Conservation (phyloP, 92 coral and sea anemone genomes). For the Actinostola sp. region DNA sequence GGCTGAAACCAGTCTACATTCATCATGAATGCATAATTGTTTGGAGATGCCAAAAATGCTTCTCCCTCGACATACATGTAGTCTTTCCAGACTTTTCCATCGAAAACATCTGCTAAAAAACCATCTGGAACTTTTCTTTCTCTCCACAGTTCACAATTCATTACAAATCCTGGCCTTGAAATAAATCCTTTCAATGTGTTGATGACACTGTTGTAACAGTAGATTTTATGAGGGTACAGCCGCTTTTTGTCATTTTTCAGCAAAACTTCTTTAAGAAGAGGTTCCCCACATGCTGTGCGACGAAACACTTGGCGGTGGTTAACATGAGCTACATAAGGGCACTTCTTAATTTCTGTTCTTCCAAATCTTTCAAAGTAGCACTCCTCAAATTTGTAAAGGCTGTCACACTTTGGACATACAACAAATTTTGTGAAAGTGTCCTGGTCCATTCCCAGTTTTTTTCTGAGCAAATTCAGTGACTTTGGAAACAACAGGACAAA, state of each 20-base stretch:
- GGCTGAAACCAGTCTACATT: slow-evolving; percentile 12
- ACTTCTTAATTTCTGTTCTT: slow-evolving; percentile 35
- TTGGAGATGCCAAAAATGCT: slow-evolving; percentile 45
- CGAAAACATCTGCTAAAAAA: slow-evolving; percentile 62
- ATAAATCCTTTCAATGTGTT: slow-evolving; percentile 34
- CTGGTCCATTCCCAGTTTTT: too few relatives aligned
- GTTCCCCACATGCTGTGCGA: slow-evolving; percentile 54
- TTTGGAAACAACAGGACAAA: too few relatives aligned
- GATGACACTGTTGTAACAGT: slow-evolving; percentile 63
- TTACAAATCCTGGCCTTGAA: slow-evolving; percentile 35
- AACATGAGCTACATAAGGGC: slow-evolving; percentile 44
- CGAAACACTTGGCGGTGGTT: slow-evolving; percentile 63
- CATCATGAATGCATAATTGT: slow-evolving; percentile 60
- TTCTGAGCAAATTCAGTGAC: too few relatives aligned
- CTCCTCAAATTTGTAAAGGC: slow-evolving; percentile 65
- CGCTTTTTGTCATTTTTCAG: slow-evolving; percentile 51
- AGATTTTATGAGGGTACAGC: slow-evolving; percentile 59
- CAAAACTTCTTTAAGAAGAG: slow-evolving; percentile 49
- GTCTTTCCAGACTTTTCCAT: slow-evolving; percentile 69
- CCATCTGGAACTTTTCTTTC: slow-evolving; percentile 35
- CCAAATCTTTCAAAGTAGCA: slow-evolving; percentile 36
- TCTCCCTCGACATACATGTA: slow-evolving; percentile 38
- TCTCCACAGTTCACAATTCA: slow-evolving; percentile 61
- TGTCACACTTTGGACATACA: slow-evolving; percentile 63
- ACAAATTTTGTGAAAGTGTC: slow-evolving; percentile 67